Base-by-base conservation (phyloP, 2,113 vertebrate genomes). In the Mungos mungo region DNA sequence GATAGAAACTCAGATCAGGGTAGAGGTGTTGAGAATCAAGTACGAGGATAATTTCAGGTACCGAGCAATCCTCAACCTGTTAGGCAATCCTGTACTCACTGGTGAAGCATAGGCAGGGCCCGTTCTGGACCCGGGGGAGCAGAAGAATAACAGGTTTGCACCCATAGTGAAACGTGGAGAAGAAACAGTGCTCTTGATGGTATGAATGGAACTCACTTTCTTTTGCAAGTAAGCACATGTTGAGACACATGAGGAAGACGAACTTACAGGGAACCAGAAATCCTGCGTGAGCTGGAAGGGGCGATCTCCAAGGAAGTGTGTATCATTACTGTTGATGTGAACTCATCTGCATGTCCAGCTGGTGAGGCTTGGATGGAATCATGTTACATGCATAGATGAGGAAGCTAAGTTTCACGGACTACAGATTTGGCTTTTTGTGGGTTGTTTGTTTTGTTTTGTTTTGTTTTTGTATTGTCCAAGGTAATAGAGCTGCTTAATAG, bases 21-120 rank as follows among this genome's bases (percentile, higher is more conserved):
- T 50, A 92, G 80, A 95, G 65, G 47, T 74, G 89, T 90, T 96
- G 35, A 71, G 41, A 86, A 14, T 88, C 16, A 74, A 85, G 57
- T 33, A 31, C 2, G 6, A 81, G 69, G 74, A n/a, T 52, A n/a
- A 60, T 66, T 93, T 90, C 50, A 35, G 66, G 68, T 54, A 54
- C 18, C 47, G 52, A 41, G 41, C 3, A 7, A 10, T 45, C 14
- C 19, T 33, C 8, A 19, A 6, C 0, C 4, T 7, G 23, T 14
- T 3, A 71, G 68, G 31, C 52, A 65, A 33, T 35, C 7, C 18
- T 93, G 27, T 21, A 6, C 82, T 85, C 41, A 15, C 5, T 63
- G 35, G 45, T 50, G 35, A 76, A 68, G n/a, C 57, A 63, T 31
- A n/a, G 45, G 35, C 15, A 68, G 33, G 45, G 21, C 3, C 45